A percentile compares a stretch with the other conserved stretches of the same genome.
Evolutionary conservation across 1,140 invertebrate genomes (phyloP).

Genomic region (Contarinia nasturtii): DNA sequence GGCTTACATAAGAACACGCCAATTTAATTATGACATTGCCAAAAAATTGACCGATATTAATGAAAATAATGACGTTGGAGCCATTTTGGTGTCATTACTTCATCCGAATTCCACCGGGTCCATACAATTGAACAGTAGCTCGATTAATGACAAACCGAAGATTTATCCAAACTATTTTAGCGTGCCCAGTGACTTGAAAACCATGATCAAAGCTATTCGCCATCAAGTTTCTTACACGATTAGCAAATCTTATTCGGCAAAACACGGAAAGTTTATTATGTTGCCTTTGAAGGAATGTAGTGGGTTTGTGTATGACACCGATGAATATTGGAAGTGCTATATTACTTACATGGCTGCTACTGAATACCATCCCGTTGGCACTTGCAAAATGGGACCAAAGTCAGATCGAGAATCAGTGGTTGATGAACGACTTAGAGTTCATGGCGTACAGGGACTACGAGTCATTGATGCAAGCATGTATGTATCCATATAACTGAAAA

Average conservation of each 20-base stretch:
- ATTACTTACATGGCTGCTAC: conserved; percentile 26
- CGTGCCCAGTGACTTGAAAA: conserved; percentile 52
- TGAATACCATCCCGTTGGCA: conserved; percentile 30
- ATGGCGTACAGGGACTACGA: conserved; percentile 36
- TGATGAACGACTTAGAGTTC: conserved; percentile 27
- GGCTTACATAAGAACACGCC: conserved; percentile 51
- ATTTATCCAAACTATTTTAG: conserved; percentile 84
- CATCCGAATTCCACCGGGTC: conserved; percentile 66
- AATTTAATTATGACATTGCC: conserved; percentile 56
- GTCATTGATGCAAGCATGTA: conserved; percentile 38
- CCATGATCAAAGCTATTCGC: conserved; percentile 63
- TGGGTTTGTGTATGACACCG: conserved; percentile 6
- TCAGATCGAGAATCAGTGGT: conserved; percentile 33
- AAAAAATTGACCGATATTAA: conserved; percentile 70
- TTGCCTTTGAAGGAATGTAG: conserved; percentile 44
- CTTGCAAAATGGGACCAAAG: conserved; percentile 38
- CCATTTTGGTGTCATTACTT: conserved; percentile 55
- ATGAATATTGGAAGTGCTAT: conserved; percentile 24
- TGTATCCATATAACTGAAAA: too few species aligned
- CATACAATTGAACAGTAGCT: conserved; percentile 49
- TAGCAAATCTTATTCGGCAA: conserved; percentile 57
- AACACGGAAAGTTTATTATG: conserved; percentile 52
- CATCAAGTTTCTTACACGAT: conserved; percentile 60
- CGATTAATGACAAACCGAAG: conserved; percentile 63
- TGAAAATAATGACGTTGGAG: conserved; percentile 58